Percentiles rank a stretch among this genome's conserved stretches.
Conservation (phyloP, 2,113 vertebrate genomes). For the Fukomys damarensis region DNA sequence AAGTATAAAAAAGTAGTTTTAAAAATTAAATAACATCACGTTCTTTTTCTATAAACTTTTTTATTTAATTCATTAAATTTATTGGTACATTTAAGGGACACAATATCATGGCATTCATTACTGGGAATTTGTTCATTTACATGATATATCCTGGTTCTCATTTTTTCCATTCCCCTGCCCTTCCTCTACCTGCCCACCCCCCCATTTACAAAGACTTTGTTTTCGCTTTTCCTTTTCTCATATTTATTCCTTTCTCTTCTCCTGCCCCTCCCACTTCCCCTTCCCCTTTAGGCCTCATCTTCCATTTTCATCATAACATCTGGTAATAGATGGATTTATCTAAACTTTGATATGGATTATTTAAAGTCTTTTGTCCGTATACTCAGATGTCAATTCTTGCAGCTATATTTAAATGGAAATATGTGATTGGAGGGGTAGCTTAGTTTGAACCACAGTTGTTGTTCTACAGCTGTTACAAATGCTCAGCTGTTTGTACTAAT, state of each 20-base stretch:
- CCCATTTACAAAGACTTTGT: too few species aligned
- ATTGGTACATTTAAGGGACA: too few species aligned
- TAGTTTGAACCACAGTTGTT: neutral
- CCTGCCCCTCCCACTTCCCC: too few species aligned
- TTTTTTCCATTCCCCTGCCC: too few species aligned
- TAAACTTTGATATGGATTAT: neutral
- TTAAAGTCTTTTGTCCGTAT: slow-evolving; percentile 25
- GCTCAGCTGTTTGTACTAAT: slow-evolving; percentile 39
- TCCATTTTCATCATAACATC: neutral
- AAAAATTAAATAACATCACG: neutral
- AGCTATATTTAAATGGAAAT: slow-evolving; percentile 61
- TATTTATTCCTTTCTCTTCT: too few species aligned
- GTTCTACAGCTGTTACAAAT: slow-evolving; percentile 37
- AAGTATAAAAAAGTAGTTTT: neutral
- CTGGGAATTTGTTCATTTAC: too few species aligned
- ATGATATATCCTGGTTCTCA: too few species aligned
- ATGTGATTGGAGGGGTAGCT: neutral
- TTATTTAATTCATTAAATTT: too few species aligned
- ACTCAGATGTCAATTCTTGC: neutral
- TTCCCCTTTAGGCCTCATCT: too few species aligned
- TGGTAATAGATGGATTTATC: neutral
- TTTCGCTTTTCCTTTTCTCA: too few species aligned
- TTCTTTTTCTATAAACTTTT: neutral
- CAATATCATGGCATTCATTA: too few species aligned
- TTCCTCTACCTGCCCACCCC: too few species aligned